Evolutionary conservation across 2,888 invertebrate genomes (phyloP).

Genomic region (Malacosoma neustria): DNA sequence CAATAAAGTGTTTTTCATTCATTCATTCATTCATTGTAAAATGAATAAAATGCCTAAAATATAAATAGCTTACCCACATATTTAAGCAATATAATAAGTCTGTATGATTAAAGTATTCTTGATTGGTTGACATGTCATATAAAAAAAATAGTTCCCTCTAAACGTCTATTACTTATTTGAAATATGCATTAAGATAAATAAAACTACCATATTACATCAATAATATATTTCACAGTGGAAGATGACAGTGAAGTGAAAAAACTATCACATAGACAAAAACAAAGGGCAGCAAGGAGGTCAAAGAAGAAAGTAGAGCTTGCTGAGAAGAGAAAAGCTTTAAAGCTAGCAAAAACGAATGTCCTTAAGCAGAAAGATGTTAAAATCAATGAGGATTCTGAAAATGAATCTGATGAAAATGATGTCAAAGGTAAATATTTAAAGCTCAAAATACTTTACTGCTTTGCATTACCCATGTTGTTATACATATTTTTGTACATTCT

Average conservation of each 20-base stretch:
- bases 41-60: too few species aligned
- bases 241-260: slow-evolving; percentile 71
- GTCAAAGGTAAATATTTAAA: slow-evolving; percentile 35
- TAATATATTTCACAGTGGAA: slow-evolving; percentile 38
- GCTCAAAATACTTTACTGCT: too few species aligned
- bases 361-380: slow-evolving; percentile 35
- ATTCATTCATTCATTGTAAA: too few species aligned
- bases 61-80: too few species aligned
- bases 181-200: neutral
- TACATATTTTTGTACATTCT: too few species aligned
- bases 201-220: neutral
- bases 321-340: slow-evolving; percentile 54
- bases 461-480: too few species aligned
- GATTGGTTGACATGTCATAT: too few species aligned
- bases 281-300: slow-evolving; percentile 76
- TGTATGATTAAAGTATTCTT: too few species aligned
- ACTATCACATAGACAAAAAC: slow-evolving; percentile 81
- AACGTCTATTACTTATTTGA: neutral
- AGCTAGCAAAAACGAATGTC: slow-evolving; percentile 56
- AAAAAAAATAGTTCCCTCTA: neutral
- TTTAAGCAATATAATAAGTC: too few species aligned
- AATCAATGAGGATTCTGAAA: slow-evolving; percentile 28
- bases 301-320: slow-evolving; percentile 66
- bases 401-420: slow-evolving; percentile 35
- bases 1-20: too few species aligned